A percentile compares a stretch with the other conserved stretches of the same genome.
These are phyloP conservation scores for Sciurus niger DNA, from an alignment of 2,113 vertebrate genomes.

Conservation along the genomic window DNA sequence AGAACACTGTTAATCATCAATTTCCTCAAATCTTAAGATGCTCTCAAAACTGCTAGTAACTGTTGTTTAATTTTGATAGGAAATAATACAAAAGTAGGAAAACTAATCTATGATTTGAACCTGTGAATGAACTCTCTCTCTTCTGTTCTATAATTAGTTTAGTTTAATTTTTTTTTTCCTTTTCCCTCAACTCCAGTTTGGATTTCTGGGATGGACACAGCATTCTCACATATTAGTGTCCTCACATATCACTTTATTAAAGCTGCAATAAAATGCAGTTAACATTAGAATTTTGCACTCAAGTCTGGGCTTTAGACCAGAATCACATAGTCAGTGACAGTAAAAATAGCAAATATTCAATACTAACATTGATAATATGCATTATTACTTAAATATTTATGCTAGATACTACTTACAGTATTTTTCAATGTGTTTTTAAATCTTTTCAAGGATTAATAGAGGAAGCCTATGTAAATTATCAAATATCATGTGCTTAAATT, in stretches of 20 bases:
- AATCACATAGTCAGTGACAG: not conserved
- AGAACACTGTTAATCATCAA: not conserved
- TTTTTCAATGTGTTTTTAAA: not conserved
- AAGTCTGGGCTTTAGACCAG: not conserved
- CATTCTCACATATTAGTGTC: not conserved
- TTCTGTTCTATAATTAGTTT: not conserved
- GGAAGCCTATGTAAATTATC: not conserved
- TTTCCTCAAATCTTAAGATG: not conserved
- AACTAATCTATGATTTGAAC: not conserved
- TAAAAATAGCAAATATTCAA: not conserved
- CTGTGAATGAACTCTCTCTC: not conserved
- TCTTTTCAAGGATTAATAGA: constrained; percentile 7
- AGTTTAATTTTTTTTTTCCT: not conserved
- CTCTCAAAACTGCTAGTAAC: constrained; percentile 27
- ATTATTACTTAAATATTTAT: not conserved
- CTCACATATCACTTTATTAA: not conserved
- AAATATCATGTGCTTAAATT: not conserved
- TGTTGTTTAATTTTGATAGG: constrained; percentile 44
- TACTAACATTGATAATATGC: not conserved
- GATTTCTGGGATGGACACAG: not conserved
- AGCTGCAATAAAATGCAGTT: not conserved
- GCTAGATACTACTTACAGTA: not conserved
- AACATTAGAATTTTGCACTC: not conserved
- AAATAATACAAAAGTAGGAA: not conserved
- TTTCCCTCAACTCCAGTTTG: not conserved